These are phyloP conservation scores for Heterocephalus glaber DNA, from an alignment of 2,113 vertebrate genomes.

Conservation along the genomic window DNA sequence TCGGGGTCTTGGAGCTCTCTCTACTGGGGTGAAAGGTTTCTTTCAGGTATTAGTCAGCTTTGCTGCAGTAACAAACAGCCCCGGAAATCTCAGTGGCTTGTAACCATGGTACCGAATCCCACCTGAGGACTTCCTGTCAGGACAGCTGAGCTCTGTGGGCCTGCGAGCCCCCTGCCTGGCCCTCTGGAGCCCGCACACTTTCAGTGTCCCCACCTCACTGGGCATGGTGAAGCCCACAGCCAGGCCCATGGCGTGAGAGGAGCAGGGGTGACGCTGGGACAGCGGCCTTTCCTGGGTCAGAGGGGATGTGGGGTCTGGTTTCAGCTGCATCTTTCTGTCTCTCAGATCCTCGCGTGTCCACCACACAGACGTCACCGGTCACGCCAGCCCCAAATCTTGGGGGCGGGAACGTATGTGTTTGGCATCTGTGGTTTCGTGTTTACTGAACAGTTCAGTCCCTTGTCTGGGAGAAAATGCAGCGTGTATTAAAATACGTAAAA, in stretches of 20 bases:
- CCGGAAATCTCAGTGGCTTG: neutral
- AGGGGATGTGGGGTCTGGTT: fast-evolving
- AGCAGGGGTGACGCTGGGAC: neutral
- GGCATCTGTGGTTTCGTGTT: neutral
- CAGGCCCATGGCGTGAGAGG: neutral
- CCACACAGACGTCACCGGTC: too few relatives aligned
- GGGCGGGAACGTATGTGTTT: neutral
- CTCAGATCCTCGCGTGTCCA: neutral
- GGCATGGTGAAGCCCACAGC: neutral
- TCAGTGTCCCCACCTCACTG: neutral
- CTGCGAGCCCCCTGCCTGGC: neutral
- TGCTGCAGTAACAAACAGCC: neutral
- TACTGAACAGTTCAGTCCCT: neutral
- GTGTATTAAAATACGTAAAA: neutral
- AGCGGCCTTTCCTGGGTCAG: neutral
- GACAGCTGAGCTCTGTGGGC: too few relatives aligned
- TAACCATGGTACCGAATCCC: neutral
- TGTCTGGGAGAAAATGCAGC: neutral
- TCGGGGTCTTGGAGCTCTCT: neutral
- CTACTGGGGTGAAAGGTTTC: neutral
- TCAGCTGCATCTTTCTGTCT: neutral
- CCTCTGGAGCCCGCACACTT: neutral
- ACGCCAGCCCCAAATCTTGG: neutral
- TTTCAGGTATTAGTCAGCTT: neutral
- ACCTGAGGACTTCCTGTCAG: neutral